Base-by-base conservation (phyloP, 2,113 vertebrate species). In the Notothenia rossii region DNA sequence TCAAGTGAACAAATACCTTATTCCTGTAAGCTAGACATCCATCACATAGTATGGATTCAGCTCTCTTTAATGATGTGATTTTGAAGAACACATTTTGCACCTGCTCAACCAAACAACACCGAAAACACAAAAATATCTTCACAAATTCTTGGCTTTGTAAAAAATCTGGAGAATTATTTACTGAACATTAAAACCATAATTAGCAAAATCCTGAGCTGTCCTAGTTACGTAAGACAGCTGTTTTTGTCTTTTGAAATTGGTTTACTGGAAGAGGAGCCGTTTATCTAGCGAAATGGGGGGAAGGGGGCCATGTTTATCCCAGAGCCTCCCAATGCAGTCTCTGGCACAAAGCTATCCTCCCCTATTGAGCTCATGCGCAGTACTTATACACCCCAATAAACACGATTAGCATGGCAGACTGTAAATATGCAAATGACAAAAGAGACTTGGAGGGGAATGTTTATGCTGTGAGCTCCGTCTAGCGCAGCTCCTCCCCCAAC, bases 231-330 rank as follows among this genome's bases (percentile, higher is more conserved):
- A 92, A 92, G 86, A 86, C 4, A 15, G 46, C 68, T 86, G 72
- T 87, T 92, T 92, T 90, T 91, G 86, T 91, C 88, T 89, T 87
- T 84, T 87, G 77, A 90, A 93, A 92, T 92, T 86, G 83, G 89
- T 92, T 94, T 89, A 88, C 61, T 48, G 60, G 80, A 82, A 81
- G 77, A 88, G 72, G 66, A 88, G 79, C 75, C 74, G 67, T 86
- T 85, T 78, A 75, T 82, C 89, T 86, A n/a, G 64, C 77, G 55
- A 90, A 85, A 85, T 36, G 51, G 51, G 79, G 77, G 60, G 22
- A 58, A 43, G 22, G 72, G 81, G 17, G 13, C 29, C 67, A 62
- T 83, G 84, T 84, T 81, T 61, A 65, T 87, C 43, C 49, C 4
- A 7, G 43, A 60, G 79, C 40, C 66, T 83, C 53, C 22, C 72